Evolutionary conservation across 2,888 invertebrate species (phyloP), one percentile per base, ranked within the genome.

Genomic region (Epinotia demarniana): DNA sequence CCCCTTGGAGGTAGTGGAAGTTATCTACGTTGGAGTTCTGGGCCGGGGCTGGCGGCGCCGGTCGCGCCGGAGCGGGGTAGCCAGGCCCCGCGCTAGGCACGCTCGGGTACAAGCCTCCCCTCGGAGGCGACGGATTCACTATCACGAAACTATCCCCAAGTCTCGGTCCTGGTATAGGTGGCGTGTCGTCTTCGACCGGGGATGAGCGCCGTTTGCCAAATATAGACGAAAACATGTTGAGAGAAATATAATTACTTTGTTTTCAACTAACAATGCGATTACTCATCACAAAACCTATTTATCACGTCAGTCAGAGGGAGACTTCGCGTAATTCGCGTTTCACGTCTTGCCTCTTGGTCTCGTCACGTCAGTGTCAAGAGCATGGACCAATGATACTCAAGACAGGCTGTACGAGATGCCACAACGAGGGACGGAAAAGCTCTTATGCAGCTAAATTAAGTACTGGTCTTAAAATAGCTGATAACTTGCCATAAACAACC

Each of bases 1-100:
- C 95, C 53, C 94, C 94, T 81, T 92, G 94, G 9, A 95, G 84
- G 78, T 95, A 95, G 83, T 93, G 92, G 77, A 94, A 92, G 5
- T 86, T 84, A 4, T 93, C 93, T 62, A 85, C 79, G 9, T 80
- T 77, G 3, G 81, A 74, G 67, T 81, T 84, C 1, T 81, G 80
- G 3, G 81, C 78, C 0, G 92, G 92, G 0, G 87, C 82, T 2
- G 87, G 83, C 0, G 92, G 93, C 1, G 92, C 92, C 8, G 91
- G 90, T 55, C 92, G 84, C 62, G 83, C 83, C 0, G 90, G 89
- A 67, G 86, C 84, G 0, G 84, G 67, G 4, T 80, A 80, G 1
- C 76, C 80, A 4, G 81, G 78, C 11, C 64, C 57, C 23, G 53
- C 64, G n/a, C 90, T 87, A 78, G 87, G 86, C 27, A 92, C 86